Conservation (phyloP, 2,797 vertebrate genomes). For the Cirrhinus molitorella region DNA sequence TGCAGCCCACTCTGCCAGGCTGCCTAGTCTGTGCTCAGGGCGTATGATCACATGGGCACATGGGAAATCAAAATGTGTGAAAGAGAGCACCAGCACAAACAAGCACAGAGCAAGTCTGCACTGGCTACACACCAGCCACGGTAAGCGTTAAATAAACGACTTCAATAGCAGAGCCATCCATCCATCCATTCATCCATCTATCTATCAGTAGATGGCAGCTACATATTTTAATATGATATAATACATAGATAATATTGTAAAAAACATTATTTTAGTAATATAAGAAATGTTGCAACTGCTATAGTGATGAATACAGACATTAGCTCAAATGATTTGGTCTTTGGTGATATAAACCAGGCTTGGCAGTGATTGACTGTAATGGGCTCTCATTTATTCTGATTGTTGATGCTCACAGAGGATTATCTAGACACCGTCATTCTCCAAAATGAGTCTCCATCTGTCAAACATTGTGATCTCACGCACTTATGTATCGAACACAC, state of each 20-base stretch:
- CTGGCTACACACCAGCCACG: conserved; percentile 23
- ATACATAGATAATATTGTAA: no score
- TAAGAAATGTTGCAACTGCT: not conserved
- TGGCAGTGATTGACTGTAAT: conserved; percentile 40
- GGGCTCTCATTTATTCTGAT: conserved; percentile 40
- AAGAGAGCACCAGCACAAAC: conserved; percentile 56
- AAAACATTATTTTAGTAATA: not conserved
- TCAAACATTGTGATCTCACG: conserved; percentile 48
- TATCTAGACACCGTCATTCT: conserved; percentile 69
- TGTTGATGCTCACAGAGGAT: conserved; percentile 61
- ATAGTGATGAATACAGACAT: not conserved
- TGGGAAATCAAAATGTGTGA: conserved; percentile 78
- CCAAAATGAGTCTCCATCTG: conserved; percentile 75
- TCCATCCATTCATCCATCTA: not conserved
- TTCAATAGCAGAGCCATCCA: not conserved
- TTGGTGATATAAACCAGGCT: conserved; percentile 18
- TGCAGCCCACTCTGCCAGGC: conserved; percentile 23
- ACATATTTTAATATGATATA: no score
- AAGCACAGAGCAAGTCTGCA: conserved; percentile 61
- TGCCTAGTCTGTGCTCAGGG: conserved; percentile 28
- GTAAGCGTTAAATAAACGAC: not conserved
- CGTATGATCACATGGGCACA: conserved; percentile 62
- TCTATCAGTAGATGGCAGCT: no score
- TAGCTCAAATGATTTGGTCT: conserved; percentile 13
- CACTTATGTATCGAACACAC: not conserved